Conservation (phyloP, 2,113 vertebrate species). For the Paracanthobrama guichenoti region DNA sequence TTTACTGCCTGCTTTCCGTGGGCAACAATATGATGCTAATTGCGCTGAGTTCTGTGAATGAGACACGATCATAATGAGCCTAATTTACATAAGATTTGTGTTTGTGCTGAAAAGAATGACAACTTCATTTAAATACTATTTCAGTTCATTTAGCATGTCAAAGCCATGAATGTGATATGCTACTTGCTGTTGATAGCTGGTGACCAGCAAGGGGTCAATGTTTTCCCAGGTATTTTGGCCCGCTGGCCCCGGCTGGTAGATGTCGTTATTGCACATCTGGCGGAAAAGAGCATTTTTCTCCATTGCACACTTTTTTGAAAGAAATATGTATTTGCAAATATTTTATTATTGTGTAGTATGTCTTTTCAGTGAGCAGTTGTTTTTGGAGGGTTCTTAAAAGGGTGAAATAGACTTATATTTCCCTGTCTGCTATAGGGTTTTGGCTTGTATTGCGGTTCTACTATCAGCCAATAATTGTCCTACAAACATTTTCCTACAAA, state of each 20-base stretch:
- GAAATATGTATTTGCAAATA: too few species aligned
- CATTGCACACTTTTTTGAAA: neutral
- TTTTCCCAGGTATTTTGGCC: neutral
- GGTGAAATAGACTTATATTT: too few species aligned
- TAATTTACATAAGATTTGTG: neutral
- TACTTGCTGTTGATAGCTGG: too few species aligned
- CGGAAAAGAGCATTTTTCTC: neutral
- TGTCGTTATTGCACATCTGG: neutral
- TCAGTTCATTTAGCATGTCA: neutral
- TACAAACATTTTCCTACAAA: neutral
- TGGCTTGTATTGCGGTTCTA: too few species aligned
- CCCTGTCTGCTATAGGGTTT: too few species aligned
- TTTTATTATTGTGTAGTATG: too few species aligned
- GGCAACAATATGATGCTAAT: slow-evolving; percentile 13
- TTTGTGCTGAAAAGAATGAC: slow-evolving; percentile 19
- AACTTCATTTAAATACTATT: neutral
- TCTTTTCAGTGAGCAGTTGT: too few species aligned
- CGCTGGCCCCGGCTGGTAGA: neutral
- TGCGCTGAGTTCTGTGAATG: neutral
- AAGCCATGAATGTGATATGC: neutral
- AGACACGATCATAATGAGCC: neutral
- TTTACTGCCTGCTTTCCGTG: neutral
- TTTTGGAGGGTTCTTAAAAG: too few species aligned
- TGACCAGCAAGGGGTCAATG: neutral
- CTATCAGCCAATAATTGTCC: too few species aligned